Evolutionary conservation across 1,140 invertebrate species (phyloP).

Genomic region (Pogonomyrmex barbatus): DNA sequence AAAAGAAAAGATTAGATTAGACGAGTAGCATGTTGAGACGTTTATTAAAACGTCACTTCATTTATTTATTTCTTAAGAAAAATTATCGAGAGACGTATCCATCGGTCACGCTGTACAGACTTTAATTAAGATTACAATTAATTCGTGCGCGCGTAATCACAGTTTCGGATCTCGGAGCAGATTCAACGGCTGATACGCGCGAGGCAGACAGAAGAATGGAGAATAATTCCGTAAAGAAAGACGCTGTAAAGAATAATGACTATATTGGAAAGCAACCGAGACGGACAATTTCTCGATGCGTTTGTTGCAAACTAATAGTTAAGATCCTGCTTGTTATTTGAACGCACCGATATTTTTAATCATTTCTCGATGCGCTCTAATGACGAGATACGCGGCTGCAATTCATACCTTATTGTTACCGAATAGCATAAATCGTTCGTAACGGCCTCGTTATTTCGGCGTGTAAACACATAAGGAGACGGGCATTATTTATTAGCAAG

Average conservation of each 20-base stretch:
- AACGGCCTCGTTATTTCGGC: conserved; percentile 67
- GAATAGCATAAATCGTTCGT: conserved; percentile 70
- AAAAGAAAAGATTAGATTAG: neutral
- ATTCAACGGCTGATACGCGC: conserved; percentile 17
- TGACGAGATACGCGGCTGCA: conserved; percentile 26
- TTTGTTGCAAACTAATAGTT: conserved; percentile 48
- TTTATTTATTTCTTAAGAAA: conserved; percentile 28
- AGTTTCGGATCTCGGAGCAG: conserved; percentile 67
- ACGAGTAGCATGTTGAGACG: neutral
- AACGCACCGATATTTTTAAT: conserved; percentile 27
- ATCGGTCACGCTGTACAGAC: conserved; percentile 42
- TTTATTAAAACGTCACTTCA: neutral
- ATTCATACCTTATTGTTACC: conserved; percentile 69
- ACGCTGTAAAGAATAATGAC: conserved; percentile 73
- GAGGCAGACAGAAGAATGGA: conserved; percentile 56
- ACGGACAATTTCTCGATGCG: conserved; percentile 30
- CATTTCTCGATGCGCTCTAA: conserved; percentile 11
- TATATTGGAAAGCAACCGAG: conserved; percentile 56
- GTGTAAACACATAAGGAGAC: conserved; percentile 47
- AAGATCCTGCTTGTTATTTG: conserved; percentile 33
- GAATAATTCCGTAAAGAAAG: conserved; percentile 76
- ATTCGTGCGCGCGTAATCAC: conserved; percentile 76
- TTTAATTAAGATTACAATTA: conserved; percentile 81
- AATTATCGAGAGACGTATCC: conserved; percentile 35
- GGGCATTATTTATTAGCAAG: conserved; percentile 66